Conservation (phyloP, 2,113 vertebrate genomes). For the Struthio camelus region DNA sequence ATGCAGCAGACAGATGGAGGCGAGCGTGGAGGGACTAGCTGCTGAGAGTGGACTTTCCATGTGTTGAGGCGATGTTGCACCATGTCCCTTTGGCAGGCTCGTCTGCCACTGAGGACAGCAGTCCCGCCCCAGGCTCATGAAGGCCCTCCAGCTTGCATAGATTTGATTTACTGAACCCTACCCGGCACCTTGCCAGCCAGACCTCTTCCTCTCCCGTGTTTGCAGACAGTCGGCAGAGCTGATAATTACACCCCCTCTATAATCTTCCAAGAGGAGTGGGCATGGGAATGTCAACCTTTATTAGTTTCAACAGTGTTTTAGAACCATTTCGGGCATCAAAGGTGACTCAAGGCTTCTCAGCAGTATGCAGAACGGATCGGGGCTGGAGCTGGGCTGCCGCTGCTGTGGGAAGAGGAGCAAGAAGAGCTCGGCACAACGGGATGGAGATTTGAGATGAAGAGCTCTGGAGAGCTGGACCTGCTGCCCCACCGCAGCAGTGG, state of each 20-base stretch:
- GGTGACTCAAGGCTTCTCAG: background rate
- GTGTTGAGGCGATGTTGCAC: rapidly evolving
- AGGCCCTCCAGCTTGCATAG: background rate
- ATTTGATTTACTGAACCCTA: background rate
- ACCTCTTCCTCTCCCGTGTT: background rate
- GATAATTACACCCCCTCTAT: too few species aligned
- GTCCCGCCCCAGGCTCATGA: background rate
- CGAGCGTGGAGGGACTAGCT: background rate
- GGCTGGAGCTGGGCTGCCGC: background rate
- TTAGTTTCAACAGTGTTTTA: background rate
- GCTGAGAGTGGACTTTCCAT: background rate
- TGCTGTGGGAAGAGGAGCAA: background rate
- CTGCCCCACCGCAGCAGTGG: background rate
- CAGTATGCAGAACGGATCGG: background rate
- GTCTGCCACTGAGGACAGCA: background rate
- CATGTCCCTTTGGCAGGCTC: background rate
- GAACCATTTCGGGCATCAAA: background rate
- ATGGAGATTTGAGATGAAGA: background rate
- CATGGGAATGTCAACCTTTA: background rate
- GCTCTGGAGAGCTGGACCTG: background rate
- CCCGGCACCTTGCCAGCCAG: background rate
- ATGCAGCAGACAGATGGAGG: background rate
- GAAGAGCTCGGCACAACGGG: rapidly evolving
- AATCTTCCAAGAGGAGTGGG: background rate
- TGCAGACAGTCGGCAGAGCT: background rate